A percentile compares a stretch with the other conserved stretches of the same genome.
These are phyloP conservation scores for Conops quadrifasciatus DNA, from an alignment of 2,888 invertebrate species.

Conservation along the genomic window DNA sequence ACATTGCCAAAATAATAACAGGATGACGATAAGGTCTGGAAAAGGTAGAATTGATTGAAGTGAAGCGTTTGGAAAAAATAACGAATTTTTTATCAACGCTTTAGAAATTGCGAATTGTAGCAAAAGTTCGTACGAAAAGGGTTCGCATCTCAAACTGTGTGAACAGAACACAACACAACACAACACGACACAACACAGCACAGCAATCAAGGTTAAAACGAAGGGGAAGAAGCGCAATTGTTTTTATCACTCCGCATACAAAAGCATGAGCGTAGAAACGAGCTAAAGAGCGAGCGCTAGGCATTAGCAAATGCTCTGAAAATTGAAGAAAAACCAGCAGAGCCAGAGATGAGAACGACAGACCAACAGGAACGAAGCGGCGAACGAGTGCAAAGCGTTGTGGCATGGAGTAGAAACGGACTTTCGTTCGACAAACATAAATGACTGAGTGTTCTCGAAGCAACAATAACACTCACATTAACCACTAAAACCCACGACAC, in stretches of 20 bases:
- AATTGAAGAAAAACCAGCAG: background rate
- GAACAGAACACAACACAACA: background rate
- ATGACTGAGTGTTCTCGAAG: background rate
- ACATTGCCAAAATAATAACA: conserved; percentile 15
- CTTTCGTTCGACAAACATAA: background rate
- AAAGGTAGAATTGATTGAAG: background rate
- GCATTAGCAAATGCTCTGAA: background rate
- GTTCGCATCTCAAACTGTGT: background rate
- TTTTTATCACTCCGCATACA: background rate
- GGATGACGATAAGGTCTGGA: background rate
- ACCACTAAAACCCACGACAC: background rate
- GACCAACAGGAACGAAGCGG: background rate
- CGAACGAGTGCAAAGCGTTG: conserved; percentile 7
- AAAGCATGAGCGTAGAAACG: conserved; percentile 10
- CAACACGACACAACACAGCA: conserved; percentile 2
- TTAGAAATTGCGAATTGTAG: background rate
- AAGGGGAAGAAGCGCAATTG: background rate
- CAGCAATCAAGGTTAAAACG: conserved; percentile 18
- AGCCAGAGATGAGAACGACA: background rate
- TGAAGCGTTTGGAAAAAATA: background rate
- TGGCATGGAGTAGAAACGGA: conserved; percentile 7
- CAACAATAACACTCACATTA: too few species aligned
- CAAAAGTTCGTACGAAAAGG: background rate
- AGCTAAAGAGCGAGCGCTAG: background rate
- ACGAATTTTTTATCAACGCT: too few species aligned